Conservation (phyloP, 2,797 vertebrate genomes). For the Anas bernieri region DNA sequence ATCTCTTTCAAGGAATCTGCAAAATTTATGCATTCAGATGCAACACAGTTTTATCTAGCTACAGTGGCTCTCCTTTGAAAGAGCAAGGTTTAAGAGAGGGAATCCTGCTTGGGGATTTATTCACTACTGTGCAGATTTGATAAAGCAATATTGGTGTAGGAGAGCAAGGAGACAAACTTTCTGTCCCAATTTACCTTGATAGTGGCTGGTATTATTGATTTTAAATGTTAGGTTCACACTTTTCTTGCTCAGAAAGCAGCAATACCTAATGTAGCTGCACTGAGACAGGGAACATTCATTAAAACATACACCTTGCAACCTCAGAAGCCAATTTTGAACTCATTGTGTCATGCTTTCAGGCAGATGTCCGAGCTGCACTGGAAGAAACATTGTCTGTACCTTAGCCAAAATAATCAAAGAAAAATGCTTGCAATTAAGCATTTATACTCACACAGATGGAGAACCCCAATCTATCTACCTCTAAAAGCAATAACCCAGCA, state of each 20-base stretch:
- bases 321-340: slow-evolving; percentile 14
- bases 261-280: neutral
- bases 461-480: neutral
- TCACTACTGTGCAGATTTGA: neutral
- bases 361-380: neutral
- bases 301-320: neutral
- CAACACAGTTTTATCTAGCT: neutral
- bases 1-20: neutral
- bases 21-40: neutral
- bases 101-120: neutral
- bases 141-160: neutral
- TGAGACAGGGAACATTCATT: slow-evolving; percentile 7
- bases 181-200: slow-evolving; percentile 25
- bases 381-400: neutral
- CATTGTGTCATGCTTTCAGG: neutral
- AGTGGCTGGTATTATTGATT: slow-evolving; percentile 37
- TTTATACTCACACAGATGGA: neutral
- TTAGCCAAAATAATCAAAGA: slow-evolving; percentile 3
- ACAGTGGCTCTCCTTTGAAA: neutral
- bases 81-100: neutral
- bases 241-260: slow-evolving; percentile 13
- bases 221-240: neutral
- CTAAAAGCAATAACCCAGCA: slow-evolving; percentile 11
- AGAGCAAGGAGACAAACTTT: slow-evolving; percentile 11
- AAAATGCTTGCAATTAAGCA: neutral